A percentile compares a stretch with the other conserved stretches of the same genome.
Evolutionary conservation across 2,888 invertebrate genomes (phyloP).

Genomic region (Brassicogethes aeneus): DNA sequence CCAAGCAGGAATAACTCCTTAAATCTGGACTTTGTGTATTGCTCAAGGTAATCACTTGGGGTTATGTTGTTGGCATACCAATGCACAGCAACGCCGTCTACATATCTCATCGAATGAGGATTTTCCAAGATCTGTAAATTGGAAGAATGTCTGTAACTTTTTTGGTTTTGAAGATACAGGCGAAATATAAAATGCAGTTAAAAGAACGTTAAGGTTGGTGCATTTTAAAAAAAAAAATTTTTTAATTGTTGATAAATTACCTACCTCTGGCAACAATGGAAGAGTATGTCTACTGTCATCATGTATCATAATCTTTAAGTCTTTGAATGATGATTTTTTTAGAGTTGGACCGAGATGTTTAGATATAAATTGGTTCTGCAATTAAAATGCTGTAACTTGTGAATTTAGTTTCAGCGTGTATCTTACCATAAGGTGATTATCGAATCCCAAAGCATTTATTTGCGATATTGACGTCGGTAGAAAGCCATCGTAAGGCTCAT

Average conservation of each 20-base stretch:
- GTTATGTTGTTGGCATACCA: neutral
- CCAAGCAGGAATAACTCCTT: neutral
- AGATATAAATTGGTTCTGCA: conserved; percentile 57
- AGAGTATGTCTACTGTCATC: conserved; percentile 66
- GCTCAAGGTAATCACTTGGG: neutral
- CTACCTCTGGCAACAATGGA: conserved; percentile 35
- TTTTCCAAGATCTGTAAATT: too few relatives aligned
- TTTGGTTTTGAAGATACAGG: too few relatives aligned
- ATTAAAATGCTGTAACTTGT: conserved; percentile 8
- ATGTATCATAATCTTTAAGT: conserved; percentile 58
- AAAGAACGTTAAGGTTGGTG: too few relatives aligned
- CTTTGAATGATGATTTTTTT: conserved; percentile 45
- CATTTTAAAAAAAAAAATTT: too few relatives aligned
- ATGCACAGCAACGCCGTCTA: neutral
- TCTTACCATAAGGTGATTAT: conserved; percentile 15
- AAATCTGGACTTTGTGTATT: neutral
- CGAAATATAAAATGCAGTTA: too few relatives aligned
- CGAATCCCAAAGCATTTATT: conserved; percentile 15
- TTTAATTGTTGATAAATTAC: too few relatives aligned
- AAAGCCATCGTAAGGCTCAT: conserved; percentile 74
- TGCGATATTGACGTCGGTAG: too few relatives aligned
- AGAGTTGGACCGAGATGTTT: conserved; percentile 68
- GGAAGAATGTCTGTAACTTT: too few relatives aligned
- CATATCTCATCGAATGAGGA: too few relatives aligned
- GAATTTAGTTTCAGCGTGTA: neutral